Conservation (phyloP, 2,113 vertebrate genomes). For the Camelus bactrianus region DNA sequence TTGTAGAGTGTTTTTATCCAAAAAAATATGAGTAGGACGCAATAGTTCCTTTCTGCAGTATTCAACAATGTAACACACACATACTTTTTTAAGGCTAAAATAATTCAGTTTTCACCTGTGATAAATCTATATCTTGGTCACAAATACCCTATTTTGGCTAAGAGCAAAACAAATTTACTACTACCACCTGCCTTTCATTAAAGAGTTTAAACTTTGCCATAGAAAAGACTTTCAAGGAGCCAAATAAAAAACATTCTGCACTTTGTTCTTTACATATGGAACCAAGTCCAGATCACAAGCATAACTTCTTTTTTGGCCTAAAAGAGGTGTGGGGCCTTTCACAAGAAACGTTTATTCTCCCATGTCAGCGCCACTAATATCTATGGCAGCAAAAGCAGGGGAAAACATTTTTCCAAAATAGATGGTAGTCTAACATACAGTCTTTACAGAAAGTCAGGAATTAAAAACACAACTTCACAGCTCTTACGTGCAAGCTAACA, state of each 20-base stretch:
- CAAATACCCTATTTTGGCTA: background rate
- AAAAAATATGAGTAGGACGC: background rate
- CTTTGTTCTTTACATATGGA: background rate
- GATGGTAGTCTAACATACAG: background rate
- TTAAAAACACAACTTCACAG: constrained; percentile 7
- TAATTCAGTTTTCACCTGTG: constrained; percentile 49
- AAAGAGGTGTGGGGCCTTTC: background rate
- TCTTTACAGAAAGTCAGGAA: background rate
- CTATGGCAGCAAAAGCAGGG: background rate
- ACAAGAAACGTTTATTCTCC: background rate
- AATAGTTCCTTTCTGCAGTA: background rate
- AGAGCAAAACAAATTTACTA: constrained; percentile 27
- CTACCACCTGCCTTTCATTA: constrained; percentile 8
- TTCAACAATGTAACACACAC: background rate
- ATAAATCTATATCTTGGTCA: background rate
- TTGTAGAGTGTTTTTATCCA: constrained; percentile 40
- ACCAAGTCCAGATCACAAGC: constrained; percentile 19
- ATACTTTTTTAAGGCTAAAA: constrained; percentile 38
- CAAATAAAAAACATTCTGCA: background rate
- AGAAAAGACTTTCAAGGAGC: background rate
- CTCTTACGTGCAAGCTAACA: constrained; percentile 15
- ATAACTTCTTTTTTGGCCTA: background rate
- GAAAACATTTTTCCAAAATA: constrained; percentile 31
- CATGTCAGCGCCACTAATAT: background rate
- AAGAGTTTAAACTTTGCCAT: constrained; percentile 27